Conservation (phyloP, 2,797 vertebrate genomes). For the Sebastes kiyomatsui region DNA sequence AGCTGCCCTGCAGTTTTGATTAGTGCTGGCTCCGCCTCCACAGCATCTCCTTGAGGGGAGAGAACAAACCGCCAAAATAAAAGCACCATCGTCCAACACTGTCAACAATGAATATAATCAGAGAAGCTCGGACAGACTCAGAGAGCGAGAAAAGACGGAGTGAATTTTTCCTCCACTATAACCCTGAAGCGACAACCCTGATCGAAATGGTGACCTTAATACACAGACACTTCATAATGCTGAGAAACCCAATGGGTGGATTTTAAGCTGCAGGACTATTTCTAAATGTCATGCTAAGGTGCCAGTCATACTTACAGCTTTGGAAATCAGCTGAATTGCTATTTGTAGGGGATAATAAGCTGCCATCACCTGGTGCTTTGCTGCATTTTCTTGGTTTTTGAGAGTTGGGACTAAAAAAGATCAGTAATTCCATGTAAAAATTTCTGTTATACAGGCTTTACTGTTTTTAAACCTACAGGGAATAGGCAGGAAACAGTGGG, state of each 20-base stretch:
- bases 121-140: constrained; percentile 23
- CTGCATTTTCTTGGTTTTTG: neutral
- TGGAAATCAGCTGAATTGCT: constrained; percentile 37
- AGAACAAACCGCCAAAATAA: constrained; percentile 50
- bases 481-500: neutral
- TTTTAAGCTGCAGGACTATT: constrained; percentile 53
- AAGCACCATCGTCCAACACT: constrained; percentile 30
- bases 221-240: constrained; percentile 29
- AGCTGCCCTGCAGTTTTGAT: constrained; percentile 64
- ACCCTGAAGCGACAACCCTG: constrained; percentile 34
- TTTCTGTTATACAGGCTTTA: neutral
- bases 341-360: constrained; percentile 35
- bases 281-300: constrained; percentile 48
- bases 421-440: neutral
- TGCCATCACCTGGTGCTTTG: constrained; percentile 6
- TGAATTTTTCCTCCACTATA: constrained; percentile 6
- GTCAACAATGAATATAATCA: constrained; percentile 54
- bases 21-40: constrained; percentile 54
- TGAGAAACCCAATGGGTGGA: constrained; percentile 12
- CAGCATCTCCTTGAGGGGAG: constrained; percentile 33
- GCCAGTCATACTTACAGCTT: constrained; percentile 47
- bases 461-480: neutral
- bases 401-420: neutral
- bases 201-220: constrained; percentile 60
- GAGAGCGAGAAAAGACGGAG: constrained; percentile 14